Evolutionary conservation across 2,113 vertebrate genomes (phyloP).

Genomic region (Solenodon paradoxus): DNA sequence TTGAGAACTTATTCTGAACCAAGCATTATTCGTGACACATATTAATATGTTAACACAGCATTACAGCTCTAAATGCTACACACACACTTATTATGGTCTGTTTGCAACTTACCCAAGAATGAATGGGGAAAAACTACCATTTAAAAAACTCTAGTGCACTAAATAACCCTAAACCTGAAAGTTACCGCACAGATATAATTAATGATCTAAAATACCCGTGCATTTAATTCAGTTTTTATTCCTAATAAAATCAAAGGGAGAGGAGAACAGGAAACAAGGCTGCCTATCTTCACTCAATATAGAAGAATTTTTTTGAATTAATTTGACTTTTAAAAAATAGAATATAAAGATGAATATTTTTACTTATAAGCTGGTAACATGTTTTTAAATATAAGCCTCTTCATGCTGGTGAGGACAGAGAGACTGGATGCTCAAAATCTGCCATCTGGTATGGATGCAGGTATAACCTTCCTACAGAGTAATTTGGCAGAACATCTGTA

Average conservation of each 20-base stretch:
- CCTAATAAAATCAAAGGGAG: background rate
- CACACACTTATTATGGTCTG: background rate
- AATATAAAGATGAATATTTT: background rate
- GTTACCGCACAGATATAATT: background rate
- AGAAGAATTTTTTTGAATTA: background rate
- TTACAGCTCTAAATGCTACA: background rate
- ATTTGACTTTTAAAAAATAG: background rate
- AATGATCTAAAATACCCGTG: background rate
- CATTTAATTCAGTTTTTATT: conserved; percentile 20
- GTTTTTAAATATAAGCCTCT: background rate
- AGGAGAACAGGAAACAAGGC: background rate
- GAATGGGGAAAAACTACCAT: background rate
- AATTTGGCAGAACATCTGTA: background rate
- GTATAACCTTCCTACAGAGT: background rate
- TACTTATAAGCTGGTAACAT: background rate
- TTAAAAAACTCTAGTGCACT: background rate
- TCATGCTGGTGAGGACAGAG: background rate
- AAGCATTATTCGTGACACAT: background rate
- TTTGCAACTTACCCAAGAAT: background rate
- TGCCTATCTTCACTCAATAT: background rate
- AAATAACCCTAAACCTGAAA: background rate
- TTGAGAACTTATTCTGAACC: background rate
- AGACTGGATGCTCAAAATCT: background rate
- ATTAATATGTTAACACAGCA: background rate
- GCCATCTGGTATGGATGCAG: too few relatives aligned